Conservation (phyloP, 2,797 vertebrate genomes). For the Sebastes minor region DNA sequence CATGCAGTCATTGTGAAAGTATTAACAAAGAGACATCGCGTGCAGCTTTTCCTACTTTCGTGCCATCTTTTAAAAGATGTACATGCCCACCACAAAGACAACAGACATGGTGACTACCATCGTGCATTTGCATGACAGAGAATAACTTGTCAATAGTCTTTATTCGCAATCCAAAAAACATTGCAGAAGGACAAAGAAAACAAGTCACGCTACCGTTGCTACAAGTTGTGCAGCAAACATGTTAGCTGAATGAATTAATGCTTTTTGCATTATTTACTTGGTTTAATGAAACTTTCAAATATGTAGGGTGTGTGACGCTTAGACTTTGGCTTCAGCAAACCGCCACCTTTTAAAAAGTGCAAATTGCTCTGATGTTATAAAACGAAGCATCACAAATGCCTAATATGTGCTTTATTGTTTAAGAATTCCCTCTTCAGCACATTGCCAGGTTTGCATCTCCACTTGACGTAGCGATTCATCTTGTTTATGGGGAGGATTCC, state of each 20-base stretch:
- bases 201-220: neutral
- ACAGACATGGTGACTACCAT: neutral
- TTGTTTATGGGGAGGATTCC: slow-evolving; percentile 32
- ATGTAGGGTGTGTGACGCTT: neutral
- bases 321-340: neutral
- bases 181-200: neutral
- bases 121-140: neutral
- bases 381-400: neutral
- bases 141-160: neutral
- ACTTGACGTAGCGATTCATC: neutral
- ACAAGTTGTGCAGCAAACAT: neutral
- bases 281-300: neutral
- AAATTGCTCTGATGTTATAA: neutral
- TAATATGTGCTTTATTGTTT: neutral
- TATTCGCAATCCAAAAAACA: neutral
- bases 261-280: neutral
- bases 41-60: neutral
- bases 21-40: neutral
- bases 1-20: neutral
- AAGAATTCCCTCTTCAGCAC: neutral
- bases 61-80: neutral
- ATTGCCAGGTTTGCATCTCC: slow-evolving; percentile 21
- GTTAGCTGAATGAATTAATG: neutral
- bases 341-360: neutral
- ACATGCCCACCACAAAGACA: neutral